These are phyloP conservation scores for Spodoptera exigua DNA, from an alignment of 2,888 invertebrate species.

Conservation along the genomic window DNA sequence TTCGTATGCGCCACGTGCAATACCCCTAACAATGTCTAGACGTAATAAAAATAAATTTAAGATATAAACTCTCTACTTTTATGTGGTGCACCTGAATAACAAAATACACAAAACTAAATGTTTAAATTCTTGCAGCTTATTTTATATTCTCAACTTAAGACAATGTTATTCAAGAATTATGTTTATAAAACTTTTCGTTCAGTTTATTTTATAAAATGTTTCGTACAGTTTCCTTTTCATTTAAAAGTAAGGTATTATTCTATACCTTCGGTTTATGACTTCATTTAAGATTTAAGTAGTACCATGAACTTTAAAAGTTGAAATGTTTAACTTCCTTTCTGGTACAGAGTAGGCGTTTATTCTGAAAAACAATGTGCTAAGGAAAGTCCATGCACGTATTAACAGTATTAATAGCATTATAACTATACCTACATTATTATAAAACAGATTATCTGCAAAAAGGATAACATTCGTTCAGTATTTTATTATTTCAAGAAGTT, in stretches of 20 bases:
- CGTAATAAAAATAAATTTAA: conserved; percentile 34
- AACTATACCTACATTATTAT: neutral
- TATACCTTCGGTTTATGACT: conserved; percentile 5
- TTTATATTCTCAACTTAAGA: too few species aligned
- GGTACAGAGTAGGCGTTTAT: conserved; percentile 28
- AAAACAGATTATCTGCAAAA: conserved; percentile 21
- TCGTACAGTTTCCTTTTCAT: too few species aligned
- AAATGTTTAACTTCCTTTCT: conserved; percentile 31
- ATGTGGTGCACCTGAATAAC: conserved; percentile 14
- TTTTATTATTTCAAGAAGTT: conserved; percentile 15
- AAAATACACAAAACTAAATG: neutral
- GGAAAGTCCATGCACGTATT: conserved; percentile 7
- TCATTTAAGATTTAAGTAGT: conserved; percentile 11
- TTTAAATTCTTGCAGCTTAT: too few species aligned
- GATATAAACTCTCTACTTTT: conserved; percentile 18
- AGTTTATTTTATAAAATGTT: too few species aligned
- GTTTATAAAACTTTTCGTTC: too few species aligned
- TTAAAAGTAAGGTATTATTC: too few species aligned
- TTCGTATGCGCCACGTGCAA: conserved; percentile 45
- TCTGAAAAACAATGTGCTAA: conserved; percentile 22
- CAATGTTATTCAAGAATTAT: too few species aligned
- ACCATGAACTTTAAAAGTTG: conserved; percentile 15
- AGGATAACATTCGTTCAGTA: conserved; percentile 24
- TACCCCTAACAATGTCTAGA: conserved; percentile 48
- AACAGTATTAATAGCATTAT: neutral